Evolutionary conservation across 1,140 invertebrate genomes (phyloP).

Genomic region (Eciton burchellii): DNA sequence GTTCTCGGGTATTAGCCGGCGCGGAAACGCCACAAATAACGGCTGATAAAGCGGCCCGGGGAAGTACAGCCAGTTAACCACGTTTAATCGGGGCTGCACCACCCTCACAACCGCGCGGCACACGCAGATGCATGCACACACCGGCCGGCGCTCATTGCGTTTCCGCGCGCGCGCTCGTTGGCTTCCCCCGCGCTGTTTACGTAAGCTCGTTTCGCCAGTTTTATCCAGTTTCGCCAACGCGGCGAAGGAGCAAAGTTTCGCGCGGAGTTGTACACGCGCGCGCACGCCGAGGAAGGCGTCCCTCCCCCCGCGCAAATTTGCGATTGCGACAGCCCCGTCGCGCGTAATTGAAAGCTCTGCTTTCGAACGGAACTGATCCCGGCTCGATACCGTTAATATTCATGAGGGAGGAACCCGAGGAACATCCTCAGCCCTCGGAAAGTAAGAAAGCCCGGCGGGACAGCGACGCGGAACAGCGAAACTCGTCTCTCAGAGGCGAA

Average conservation of each 20-base stretch:
- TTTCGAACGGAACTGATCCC: too few relatives aligned
- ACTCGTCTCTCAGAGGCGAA: too few relatives aligned
- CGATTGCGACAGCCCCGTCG: too few relatives aligned
- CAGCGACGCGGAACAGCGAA: too few relatives aligned
- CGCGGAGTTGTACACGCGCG: neutral
- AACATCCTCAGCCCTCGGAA: too few relatives aligned
- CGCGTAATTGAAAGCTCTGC: too few relatives aligned
- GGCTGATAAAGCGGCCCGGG: conserved; percentile 7
- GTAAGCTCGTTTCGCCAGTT: conserved; percentile 53
- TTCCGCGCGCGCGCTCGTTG: neutral
- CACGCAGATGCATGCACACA: conserved; percentile 27
- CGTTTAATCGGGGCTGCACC: conserved; percentile 17
- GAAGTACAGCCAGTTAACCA: conserved; percentile 22
- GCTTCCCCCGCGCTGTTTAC: conserved; percentile 18
- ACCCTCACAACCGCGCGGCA: neutral
- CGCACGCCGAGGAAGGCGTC: neutral
- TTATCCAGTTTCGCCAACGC: conserved; percentile 53
- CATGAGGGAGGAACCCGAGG: too few relatives aligned
- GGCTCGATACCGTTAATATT: too few relatives aligned
- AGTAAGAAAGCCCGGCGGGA: too few relatives aligned
- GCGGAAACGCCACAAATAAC: conserved; percentile 34
- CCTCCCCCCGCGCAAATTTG: too few relatives aligned
- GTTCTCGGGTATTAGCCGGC: conserved; percentile 19
- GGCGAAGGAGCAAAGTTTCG: conserved; percentile 50
- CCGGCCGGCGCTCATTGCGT: conserved; percentile 1